These are phyloP conservation scores for Odontamblyopus lacepedii DNA, from an alignment of 2,797 vertebrate species.

Conservation along the genomic window DNA sequence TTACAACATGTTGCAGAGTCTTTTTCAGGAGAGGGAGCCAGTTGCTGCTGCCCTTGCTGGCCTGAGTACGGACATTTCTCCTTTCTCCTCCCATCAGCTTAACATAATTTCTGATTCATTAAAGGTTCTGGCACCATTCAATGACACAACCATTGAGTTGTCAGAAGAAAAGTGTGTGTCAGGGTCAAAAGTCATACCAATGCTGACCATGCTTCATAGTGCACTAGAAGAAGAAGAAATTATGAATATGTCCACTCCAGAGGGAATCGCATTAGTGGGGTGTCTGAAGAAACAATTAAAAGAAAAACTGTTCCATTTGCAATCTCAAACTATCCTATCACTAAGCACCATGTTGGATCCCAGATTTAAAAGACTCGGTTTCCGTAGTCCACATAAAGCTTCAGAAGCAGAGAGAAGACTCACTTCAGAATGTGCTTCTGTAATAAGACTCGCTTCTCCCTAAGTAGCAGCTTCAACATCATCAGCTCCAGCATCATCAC, in stretches of 20 bases:
- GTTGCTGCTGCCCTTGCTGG: not conserved
- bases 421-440: not conserved
- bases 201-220: not conserved
- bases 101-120: not conserved
- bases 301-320: not conserved
- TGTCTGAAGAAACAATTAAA: not conserved
- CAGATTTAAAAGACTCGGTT: not conserved
- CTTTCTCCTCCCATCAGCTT: not conserved
- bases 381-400: constrained; percentile 1
- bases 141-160: not conserved
- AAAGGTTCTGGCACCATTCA: not conserved
- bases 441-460: not conserved
- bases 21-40: not conserved
- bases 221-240: not conserved
- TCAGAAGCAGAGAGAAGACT: constrained; percentile 3
- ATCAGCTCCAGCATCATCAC: not conserved
- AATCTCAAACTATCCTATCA: not conserved
- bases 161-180: not conserved
- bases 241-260: not conserved
- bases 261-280: not conserved
- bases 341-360: not conserved
- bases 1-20: not conserved
- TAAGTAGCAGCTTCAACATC: not conserved
- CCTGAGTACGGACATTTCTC: not conserved
- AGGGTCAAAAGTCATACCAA: not conserved